phyloP scores from a whole-genome alignment of 2,113 vertebrate species.

The Psammodynastes pulverulentus region DNA sequence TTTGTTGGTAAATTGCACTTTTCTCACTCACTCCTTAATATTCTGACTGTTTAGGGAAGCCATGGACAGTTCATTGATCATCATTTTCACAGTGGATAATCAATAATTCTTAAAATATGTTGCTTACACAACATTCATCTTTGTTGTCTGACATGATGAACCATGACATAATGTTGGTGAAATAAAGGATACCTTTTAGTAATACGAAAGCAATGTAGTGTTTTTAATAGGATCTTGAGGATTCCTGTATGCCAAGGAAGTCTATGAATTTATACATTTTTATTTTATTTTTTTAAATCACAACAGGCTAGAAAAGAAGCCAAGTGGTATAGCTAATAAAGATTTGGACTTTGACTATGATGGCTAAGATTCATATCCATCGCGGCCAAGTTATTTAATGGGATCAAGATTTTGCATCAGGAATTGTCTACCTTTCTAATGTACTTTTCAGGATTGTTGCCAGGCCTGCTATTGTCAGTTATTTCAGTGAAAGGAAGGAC shows the following conservation, averaged over 20 bases:
- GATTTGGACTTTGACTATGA: not conserved
- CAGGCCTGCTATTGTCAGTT: not conserved
- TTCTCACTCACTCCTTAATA: not conserved
- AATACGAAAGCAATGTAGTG: not conserved
- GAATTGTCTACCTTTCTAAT: not conserved
- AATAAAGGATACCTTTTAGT: not conserved
- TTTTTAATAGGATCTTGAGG: not conserved
- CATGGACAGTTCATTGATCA: conserved; percentile 6
- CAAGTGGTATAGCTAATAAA: not conserved
- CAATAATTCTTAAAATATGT: conserved; percentile 8
- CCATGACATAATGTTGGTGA: not conserved
- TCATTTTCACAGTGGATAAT: conserved; percentile 5
- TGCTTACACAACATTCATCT: not conserved
- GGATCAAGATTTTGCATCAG: not conserved
- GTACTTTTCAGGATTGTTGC: not conserved
- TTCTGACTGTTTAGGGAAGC: not conserved
- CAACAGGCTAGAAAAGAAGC: not conserved
- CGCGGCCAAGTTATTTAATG: not conserved
- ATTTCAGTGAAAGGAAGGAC: not conserved
- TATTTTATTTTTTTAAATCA: not conserved
- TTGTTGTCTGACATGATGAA: not conserved
- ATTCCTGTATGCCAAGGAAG: not conserved
- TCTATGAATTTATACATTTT: not conserved
- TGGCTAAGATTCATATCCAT: not conserved
- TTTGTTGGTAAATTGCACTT: not conserved